These are phyloP conservation scores for Eupelmus urozonus DNA, from an alignment of 2,888 invertebrate genomes.

Conservation along the genomic window DNA sequence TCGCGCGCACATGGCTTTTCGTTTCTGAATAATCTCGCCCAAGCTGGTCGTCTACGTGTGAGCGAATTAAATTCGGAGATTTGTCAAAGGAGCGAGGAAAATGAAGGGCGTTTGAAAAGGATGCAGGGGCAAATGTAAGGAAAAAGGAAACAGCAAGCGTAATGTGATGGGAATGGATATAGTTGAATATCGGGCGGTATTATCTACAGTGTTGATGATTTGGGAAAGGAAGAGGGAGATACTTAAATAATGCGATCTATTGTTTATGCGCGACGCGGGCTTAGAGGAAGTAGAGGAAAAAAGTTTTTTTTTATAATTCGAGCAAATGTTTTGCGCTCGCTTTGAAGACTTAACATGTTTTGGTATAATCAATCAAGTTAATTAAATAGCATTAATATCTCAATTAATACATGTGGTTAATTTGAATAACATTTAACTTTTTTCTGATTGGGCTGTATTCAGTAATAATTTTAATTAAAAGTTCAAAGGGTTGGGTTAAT, in stretches of 20 bases:
- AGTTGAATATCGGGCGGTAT: not conserved
- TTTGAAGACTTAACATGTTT: not conserved
- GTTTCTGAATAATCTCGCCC: not conserved
- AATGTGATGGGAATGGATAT: too few species aligned
- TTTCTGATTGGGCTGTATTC: too few species aligned
- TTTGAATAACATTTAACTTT: slow-evolving; percentile 24
- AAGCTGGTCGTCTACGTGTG: not conserved
- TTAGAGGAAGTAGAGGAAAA: not conserved
- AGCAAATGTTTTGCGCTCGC: not conserved
- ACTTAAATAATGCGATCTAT: slow-evolving; percentile 29
- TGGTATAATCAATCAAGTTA: slow-evolving; percentile 24
- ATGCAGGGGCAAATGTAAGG: too few species aligned
- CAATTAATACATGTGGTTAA: slow-evolving; percentile 21
- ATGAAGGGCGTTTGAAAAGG: too few species aligned
- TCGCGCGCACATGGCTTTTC: not conserved
- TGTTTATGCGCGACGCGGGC: too few species aligned
- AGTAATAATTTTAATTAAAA: too few species aligned
- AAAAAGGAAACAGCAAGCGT: too few species aligned
- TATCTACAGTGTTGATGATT: not conserved
- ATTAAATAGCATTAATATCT: not conserved
- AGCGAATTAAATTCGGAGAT: not conserved
- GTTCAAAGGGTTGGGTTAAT: too few species aligned
- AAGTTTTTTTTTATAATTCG: slow-evolving; percentile 8
- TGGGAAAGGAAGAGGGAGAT: not conserved
- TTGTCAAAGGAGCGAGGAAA: too few species aligned